Conservation (phyloP, 1,140 invertebrate genomes). For the Armadillidium nasatum region DNA sequence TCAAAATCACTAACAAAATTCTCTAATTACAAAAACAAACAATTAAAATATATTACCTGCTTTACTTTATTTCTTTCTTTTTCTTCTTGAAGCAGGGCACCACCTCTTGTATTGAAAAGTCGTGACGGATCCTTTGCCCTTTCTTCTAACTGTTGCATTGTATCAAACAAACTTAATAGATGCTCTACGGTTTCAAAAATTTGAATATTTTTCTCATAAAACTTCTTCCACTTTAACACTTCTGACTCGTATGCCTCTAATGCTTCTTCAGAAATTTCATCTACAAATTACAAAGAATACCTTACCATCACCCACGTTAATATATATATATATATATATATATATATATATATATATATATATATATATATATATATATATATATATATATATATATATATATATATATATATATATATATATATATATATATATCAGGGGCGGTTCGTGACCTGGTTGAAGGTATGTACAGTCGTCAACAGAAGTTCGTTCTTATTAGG, state of each 20-base stretch:
- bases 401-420: too few species aligned
- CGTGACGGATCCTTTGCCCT: constrained; percentile 69
- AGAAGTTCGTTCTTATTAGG: too few species aligned
- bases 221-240: constrained; percentile 61
- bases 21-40: too few species aligned
- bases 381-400: too few species aligned
- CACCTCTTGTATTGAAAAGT: constrained; percentile 72
- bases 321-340: too few species aligned
- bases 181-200: constrained; percentile 20
- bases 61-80: constrained; percentile 69
- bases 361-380: too few species aligned
- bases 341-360: too few species aligned
- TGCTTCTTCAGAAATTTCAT: constrained; percentile 67
- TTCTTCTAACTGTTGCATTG: constrained; percentile 64
- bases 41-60: constrained; percentile 52
- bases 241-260: constrained; percentile 69
- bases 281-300: constrained; percentile 31
- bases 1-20: too few species aligned
- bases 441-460: too few species aligned
- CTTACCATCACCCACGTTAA: too few species aligned
- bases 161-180: constrained; percentile 56
- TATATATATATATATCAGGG: too few species aligned
- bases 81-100: constrained; percentile 74
- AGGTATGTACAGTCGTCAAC: too few species aligned
- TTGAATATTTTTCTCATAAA: constrained; percentile 62